Percentiles rank a stretch among this genome's conserved stretches.
Evolutionary conservation across 2,888 invertebrate genomes (phyloP).

Genomic region (Exephanes ischioxanthus): DNA sequence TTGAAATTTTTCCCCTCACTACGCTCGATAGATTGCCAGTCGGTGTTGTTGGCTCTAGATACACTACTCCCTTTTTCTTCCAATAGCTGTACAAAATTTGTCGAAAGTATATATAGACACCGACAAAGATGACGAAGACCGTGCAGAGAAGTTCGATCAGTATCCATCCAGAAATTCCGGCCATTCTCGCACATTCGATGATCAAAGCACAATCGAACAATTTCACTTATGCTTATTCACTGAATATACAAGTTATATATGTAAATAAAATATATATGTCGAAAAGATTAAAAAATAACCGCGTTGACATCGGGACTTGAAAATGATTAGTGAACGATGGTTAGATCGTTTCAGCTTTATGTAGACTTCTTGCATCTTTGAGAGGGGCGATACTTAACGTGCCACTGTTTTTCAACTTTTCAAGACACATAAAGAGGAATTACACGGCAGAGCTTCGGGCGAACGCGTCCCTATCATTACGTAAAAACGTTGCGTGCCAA

Average conservation of each 20-base stretch:
- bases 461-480: background rate
- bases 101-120: constrained; percentile 74
- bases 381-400: background rate
- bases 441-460: background rate
- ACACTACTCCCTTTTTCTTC: constrained; percentile 72
- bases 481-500: background rate
- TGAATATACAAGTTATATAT: too few species aligned
- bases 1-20: constrained; percentile 65
- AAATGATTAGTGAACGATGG: background rate
- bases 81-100: constrained; percentile 74
- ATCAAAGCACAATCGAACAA: background rate
- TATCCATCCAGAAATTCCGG: constrained; percentile 50
- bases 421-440: background rate
- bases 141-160: constrained; percentile 41
- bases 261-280: too few species aligned
- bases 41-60: constrained; percentile 70
- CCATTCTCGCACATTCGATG: constrained; percentile 14
- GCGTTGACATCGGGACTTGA: background rate
- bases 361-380: background rate
- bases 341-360: constrained; percentile 13
- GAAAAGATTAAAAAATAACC: too few species aligned
- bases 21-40: constrained; percentile 72
- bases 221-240: background rate
- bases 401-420: background rate
- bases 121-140: constrained; percentile 47